Evolutionary conservation across 2,113 vertebrate genomes (phyloP).

Genomic region (Bubalus kerabau): DNA sequence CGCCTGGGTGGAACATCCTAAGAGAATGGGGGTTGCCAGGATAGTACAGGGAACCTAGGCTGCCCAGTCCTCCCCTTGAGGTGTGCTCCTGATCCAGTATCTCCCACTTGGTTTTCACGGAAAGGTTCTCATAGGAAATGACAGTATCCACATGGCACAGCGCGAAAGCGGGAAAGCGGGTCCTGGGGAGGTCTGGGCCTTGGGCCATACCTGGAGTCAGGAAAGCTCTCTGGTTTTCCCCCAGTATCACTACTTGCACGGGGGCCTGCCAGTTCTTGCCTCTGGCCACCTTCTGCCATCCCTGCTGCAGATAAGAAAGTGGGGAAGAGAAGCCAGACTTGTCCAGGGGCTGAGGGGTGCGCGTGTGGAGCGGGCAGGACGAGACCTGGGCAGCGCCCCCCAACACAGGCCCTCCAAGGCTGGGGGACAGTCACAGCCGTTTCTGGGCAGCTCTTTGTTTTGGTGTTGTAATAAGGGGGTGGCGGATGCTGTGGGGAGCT

Average conservation of each 20-base stretch:
- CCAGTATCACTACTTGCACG: too few relatives aligned
- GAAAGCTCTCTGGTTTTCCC: background rate
- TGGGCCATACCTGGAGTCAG: background rate
- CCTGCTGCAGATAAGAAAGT: background rate
- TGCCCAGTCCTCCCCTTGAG: background rate
- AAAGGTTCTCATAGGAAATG: background rate
- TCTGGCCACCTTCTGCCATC: background rate
- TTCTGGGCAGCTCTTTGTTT: background rate
- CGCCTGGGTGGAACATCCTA: background rate
- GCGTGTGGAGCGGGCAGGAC: rapidly evolving
- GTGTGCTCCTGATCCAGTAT: background rate
- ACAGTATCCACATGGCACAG: rapidly evolving
- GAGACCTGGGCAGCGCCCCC: background rate
- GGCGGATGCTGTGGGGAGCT: background rate
- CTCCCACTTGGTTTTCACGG: background rate
- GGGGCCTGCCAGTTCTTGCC: background rate
- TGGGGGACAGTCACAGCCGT: background rate
- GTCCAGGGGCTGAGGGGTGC: background rate
- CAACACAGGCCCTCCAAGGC: background rate
- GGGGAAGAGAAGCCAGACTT: background rate
- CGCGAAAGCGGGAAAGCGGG: background rate
- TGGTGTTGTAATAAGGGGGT: background rate
- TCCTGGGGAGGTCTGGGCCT: background rate
- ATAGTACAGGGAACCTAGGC: background rate
- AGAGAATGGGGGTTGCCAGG: background rate